Evolutionary conservation across 1,140 invertebrate species (phyloP).

Genomic region (Drosophila suzukii): DNA sequence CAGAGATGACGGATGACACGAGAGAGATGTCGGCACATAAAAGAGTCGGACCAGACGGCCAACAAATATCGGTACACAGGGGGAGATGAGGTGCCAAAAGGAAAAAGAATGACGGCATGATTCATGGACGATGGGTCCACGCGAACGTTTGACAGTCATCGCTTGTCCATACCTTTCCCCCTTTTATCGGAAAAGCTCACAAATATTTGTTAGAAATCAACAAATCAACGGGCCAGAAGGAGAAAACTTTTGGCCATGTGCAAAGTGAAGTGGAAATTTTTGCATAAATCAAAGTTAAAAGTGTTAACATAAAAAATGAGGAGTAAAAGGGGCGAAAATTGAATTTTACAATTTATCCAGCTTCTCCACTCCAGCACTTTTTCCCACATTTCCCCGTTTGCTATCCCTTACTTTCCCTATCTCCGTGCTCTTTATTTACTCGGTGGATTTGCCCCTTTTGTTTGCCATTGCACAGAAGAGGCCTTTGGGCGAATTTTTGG

Average conservation of each 20-base stretch:
- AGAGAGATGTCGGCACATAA: slow-evolving; percentile 33
- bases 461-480: slow-evolving; percentile 49
- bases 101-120: slow-evolving; percentile 58
- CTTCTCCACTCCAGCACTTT: slow-evolving; percentile 4
- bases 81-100: slow-evolving; percentile 32
- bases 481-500: slow-evolving; percentile 75
- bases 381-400: slow-evolving; percentile 15
- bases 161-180: slow-evolving; percentile 34
- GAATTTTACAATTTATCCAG: slow-evolving; percentile 70
- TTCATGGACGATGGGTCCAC: slow-evolving; percentile 61
- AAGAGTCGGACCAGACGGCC: slow-evolving; percentile 35
- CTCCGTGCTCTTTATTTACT: slow-evolving; percentile 67
- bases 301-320: slow-evolving; percentile 63
- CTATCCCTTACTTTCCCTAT: slow-evolving; percentile 49
- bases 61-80: slow-evolving; percentile 23
- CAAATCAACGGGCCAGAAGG: slow-evolving; percentile 59
- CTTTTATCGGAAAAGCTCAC: slow-evolving; percentile 62
- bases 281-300: slow-evolving; percentile 82
- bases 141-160: slow-evolving; percentile 57
- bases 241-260: slow-evolving; percentile 55
- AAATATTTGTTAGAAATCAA: slow-evolving; percentile 78
- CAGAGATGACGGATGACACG: slow-evolving; percentile 69
- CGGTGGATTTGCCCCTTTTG: slow-evolving; percentile 53
- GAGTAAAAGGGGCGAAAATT: slow-evolving; percentile 64
- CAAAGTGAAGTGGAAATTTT: slow-evolving; percentile 79